Evolutionary conservation across 2,113 vertebrate genomes (phyloP), one percentile per base, ranked within the genome.

Genomic region (Oxyura jamaicensis): DNA sequence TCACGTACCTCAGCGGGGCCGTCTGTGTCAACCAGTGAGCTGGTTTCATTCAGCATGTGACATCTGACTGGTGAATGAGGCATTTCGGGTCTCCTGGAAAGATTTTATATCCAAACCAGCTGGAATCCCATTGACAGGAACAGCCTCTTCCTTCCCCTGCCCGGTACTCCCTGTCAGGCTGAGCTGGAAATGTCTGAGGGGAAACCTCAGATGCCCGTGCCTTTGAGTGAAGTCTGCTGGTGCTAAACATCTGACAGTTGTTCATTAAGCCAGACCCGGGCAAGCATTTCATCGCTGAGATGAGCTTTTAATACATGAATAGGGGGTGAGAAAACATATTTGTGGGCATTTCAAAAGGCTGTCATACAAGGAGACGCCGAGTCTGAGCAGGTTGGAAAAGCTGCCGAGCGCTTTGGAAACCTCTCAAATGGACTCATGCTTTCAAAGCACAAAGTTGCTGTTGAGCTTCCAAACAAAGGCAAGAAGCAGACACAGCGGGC

Each of bases 261-360:
- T 74, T 95, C 92, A 87, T 93, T 93, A 88, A 95, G 39, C 72
- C 73, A 81, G 77, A 90, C 58, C 39, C 39, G 1, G 66, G 77
- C 76, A 86, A 84, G 53, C 80, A 73, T 92, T 94, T 93, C 15
- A 91, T 96, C 77, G 69, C 2, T 76, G 66, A 94, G 83, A 95
- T 96, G 91, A 94, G 58, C 82, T 93, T 95, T 96, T 96, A 94
- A 91, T 94, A 95, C 92, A 93, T 95, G 93, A 96, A 93, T 94
- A 91, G 58, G 62, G 82, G 94, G 74, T 0, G 1, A 95, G 86
- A 92, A 91, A 91, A 92, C 92, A 94, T 95, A 96, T 96, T 88
- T 91, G 88, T 95, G 92, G 68, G 48, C 88, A 28, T 75, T 96
- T 96, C 88, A 93, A 96, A 94, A 91, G 80, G 48, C 95, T 96